Conservation (phyloP, 2,113 vertebrate genomes). For the Solenodon paradoxus region DNA sequence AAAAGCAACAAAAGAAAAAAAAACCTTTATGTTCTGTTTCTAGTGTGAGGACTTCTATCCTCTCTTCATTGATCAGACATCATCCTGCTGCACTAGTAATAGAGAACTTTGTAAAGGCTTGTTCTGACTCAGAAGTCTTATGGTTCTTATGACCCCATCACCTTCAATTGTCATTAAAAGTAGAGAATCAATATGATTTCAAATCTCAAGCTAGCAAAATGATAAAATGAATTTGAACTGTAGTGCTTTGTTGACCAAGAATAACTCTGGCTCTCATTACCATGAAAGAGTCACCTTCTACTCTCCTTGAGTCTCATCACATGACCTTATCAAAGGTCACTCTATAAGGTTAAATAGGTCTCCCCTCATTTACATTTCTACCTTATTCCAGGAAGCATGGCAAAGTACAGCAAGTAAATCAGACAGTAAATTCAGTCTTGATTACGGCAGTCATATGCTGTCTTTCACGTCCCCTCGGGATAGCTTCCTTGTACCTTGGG, state of each 20-base stretch:
- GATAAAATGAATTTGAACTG: too few relatives aligned
- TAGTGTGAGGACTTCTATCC: background rate
- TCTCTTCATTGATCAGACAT: rapidly evolving
- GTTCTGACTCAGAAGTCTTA: background rate
- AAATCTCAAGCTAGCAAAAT: background rate
- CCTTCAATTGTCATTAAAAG: background rate
- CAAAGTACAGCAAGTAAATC: background rate
- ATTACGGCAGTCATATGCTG: too few relatives aligned
- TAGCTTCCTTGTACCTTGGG: too few relatives aligned
- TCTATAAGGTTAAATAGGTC: rapidly evolving
- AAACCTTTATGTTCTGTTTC: background rate
- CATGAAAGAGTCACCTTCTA: too few relatives aligned
- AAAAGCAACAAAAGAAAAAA: background rate
- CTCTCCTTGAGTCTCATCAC: rapidly evolving
- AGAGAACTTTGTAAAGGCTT: background rate
- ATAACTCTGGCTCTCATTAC: background rate
- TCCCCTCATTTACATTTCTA: background rate
- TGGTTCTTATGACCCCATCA: background rate
- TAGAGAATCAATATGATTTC: background rate
- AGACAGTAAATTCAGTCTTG: too few relatives aligned
- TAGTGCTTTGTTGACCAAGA: background rate
- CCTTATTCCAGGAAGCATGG: background rate
- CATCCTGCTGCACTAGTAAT: background rate
- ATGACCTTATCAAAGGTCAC: background rate
- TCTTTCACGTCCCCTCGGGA: background rate